Evolutionary conservation across 1,140 invertebrate genomes (phyloP).

Genomic region (Apis cerana): DNA sequence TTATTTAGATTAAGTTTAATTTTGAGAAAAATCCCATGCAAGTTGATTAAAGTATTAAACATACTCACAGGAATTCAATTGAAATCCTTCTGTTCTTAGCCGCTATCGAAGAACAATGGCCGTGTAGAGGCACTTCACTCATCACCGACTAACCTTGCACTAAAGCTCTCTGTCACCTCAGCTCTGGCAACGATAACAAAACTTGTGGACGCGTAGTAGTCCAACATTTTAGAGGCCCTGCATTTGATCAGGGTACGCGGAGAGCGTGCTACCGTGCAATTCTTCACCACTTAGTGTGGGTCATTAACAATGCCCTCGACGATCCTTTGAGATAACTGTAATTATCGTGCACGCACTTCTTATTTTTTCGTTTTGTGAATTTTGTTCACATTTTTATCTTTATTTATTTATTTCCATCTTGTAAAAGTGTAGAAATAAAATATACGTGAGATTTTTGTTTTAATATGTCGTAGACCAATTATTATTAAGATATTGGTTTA

Average conservation of each 20-base stretch:
- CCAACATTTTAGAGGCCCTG: constrained; percentile 66
- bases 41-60: rapidly evolving
- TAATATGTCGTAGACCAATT: too few relatives aligned
- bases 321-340: constrained; percentile 29
- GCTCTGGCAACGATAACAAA: constrained; percentile 72
- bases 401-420: not conserved
- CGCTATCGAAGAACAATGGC: constrained; percentile 61
- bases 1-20: too few relatives aligned
- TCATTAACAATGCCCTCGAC: constrained; percentile 58
- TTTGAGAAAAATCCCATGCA: not conserved
- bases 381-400: not conserved
- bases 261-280: constrained; percentile 53
- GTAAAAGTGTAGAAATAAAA: too few relatives aligned
- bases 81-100: constrained; percentile 32
- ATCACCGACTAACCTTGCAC: constrained; percentile 79
- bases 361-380: not conserved
- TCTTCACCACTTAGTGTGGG: constrained; percentile 56
- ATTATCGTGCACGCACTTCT: not conserved
- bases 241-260: constrained; percentile 60
- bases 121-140: constrained; percentile 73
- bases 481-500: too few relatives aligned
- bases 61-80: constrained; percentile 30
- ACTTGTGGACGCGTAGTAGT: constrained; percentile 60
- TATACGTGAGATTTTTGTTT: too few relatives aligned
- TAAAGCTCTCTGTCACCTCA: constrained; percentile 75